Base-by-base conservation (phyloP, 2,797 vertebrate species). In the Leuciscus waleckii region DNA sequence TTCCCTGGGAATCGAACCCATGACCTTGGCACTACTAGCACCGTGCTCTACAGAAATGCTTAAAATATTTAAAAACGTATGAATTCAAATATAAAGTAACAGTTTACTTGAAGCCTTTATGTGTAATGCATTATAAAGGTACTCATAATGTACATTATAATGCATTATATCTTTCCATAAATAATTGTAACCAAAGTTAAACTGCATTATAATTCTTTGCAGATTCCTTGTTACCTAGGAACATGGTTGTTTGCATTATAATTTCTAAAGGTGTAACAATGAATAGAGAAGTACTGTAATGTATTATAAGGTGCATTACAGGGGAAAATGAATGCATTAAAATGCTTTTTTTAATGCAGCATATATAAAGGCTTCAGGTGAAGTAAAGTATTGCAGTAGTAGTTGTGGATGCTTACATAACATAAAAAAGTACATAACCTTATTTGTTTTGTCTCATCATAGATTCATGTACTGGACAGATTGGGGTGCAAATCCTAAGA, bases 401-500 rank as follows among this genome's bases (percentile, higher is more conserved):
- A 51, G 43, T 10, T 49, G 26, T 35, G 29, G 29, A 54, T 32
- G 29, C 14, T 54, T 35, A 54, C 49, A 35, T 2, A 14, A 54
- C 2, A 41, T 46, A 46, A 46, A 46, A 14, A 14, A 16, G 43
- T 14, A 11, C 32, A 21, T 54, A 51, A 70, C 2, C 4, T 21
- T 7, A 13, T 41, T 70, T 3, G 76, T 51, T 82, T 43, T 2
- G 0, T 81, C 23, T 5, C n/a, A 19, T 29, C 5, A 14, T 61
- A 99, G 98, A 85, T 97, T 97, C 93, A 99, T 99, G 98, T 99
- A 99, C 90, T 99, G 98, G 98, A 99, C 98, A 1, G 98, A 99
- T 91, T 99, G 98, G 98, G 98, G 98, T 2, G 97, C 97, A n/a
- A 99, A 94, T 89, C 98, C 98, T 1, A 99, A 99, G 92, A 99